phyloP scores from a whole-genome alignment of 2,113 vertebrate genomes.

The Proterorhinus semilunaris region DNA sequence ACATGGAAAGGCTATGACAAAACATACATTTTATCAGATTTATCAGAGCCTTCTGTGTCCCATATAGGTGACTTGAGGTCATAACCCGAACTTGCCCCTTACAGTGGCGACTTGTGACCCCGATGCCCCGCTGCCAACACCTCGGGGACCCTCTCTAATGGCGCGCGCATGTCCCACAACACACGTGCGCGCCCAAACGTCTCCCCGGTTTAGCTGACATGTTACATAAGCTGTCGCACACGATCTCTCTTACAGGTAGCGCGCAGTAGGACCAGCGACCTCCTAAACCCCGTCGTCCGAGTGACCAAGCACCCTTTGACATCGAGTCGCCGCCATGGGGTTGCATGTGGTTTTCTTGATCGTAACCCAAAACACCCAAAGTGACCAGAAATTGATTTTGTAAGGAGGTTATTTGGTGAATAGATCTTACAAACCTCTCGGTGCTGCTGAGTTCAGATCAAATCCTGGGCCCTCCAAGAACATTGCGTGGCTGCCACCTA shows the following conservation, averaged over 20 bases:
- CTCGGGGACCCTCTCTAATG: slow-evolving; percentile 39
- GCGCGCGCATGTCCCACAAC: slow-evolving; percentile 39
- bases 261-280: slow-evolving; percentile 33
- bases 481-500: slow-evolving; percentile 41
- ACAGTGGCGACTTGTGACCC: slow-evolving; percentile 23
- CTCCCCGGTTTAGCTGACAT: slow-evolving; percentile 58
- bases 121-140: slow-evolving; percentile 50
- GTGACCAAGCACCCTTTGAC: slow-evolving; percentile 27
- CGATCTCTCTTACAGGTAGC: slow-evolving; percentile 39
- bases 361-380: background rate
- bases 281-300: slow-evolving; percentile 34
- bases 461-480: background rate
- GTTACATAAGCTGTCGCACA: slow-evolving; percentile 68
- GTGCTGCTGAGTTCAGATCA: slow-evolving; percentile 8
- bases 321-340: slow-evolving; percentile 24
- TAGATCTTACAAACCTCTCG: background rate
- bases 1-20: background rate
- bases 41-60: no score
- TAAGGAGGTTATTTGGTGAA: background rate
- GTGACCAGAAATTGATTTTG: slow-evolving; percentile 1
- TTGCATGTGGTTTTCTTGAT: slow-evolving; percentile 11
- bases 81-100: no score
- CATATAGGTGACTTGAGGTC: no score
- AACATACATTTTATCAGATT: no score
- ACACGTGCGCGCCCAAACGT: slow-evolving; percentile 46